A percentile compares a stretch with the other conserved stretches of the same genome.
phyloP scores from a whole-genome alignment of 2,113 vertebrate genomes.

The Romanogobio albipinnatus region DNA sequence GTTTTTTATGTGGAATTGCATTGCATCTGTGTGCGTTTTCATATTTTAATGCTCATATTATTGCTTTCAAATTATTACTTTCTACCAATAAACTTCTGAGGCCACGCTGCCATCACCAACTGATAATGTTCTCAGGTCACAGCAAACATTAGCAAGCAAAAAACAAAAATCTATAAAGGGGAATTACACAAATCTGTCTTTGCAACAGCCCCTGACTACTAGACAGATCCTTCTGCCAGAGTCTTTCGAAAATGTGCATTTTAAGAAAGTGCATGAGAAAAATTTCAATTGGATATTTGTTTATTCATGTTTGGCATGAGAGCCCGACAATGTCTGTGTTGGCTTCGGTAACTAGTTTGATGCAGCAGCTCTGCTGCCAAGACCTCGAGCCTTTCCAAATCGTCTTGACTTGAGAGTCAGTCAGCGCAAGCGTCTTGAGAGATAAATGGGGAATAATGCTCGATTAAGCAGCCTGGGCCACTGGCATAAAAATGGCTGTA shows the following conservation, averaged over 20 bases:
- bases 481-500: constrained; percentile 3
- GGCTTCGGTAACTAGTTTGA: constrained; percentile 9
- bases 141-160: constrained; percentile 35
- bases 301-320: constrained; percentile 35
- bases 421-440: constrained; percentile 23
- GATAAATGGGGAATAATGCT: constrained; percentile 26
- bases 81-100: not conserved
- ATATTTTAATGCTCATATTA: not conserved
- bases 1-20: not conserved
- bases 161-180: constrained; percentile 63
- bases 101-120: not conserved
- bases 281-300: constrained; percentile 44
- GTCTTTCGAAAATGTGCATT: constrained; percentile 16
- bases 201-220: constrained; percentile 71
- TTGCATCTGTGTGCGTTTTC: not conserved
- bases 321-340: constrained; percentile 15
- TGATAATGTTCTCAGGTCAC: not conserved
- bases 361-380: constrained; percentile 26
- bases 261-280: constrained; percentile 40
- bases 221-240: constrained; percentile 55
- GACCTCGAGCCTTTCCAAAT: constrained; percentile 32
- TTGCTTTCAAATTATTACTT: not conserved
- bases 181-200: constrained; percentile 62
- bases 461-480: not conserved
- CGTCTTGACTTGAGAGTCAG: constrained; percentile 41